Percentiles rank a stretch among this genome's conserved stretches.
phyloP scores from a whole-genome alignment of 2,797 vertebrate species.

The Anas flavirostris region DNA sequence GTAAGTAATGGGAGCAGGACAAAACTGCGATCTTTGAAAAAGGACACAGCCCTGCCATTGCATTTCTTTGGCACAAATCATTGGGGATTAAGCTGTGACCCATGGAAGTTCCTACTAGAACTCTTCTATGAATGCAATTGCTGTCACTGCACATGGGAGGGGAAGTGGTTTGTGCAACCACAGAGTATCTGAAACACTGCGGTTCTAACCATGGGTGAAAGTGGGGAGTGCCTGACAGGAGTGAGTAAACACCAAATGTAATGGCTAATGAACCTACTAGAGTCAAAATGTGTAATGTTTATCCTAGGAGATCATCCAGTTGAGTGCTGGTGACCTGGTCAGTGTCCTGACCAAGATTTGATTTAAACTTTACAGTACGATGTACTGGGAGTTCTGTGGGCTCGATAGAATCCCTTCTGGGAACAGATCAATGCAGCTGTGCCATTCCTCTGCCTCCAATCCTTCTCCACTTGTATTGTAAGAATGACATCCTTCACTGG shows the following conservation, averaged over 20 bases:
- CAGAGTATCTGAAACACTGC: background rate
- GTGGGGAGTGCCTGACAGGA: background rate
- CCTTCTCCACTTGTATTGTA: background rate
- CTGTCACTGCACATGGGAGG: constrained; percentile 56
- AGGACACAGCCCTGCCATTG: background rate
- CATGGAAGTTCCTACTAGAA: constrained; percentile 49
- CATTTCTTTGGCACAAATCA: constrained; percentile 41
- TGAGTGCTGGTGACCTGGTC: background rate
- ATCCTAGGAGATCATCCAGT: background rate
- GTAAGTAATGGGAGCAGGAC: constrained; percentile 11
- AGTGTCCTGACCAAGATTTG: background rate
- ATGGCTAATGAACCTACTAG: background rate
- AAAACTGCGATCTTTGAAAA: constrained; percentile 32
- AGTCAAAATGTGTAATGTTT: background rate
- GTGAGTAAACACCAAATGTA: background rate
- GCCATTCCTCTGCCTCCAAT: background rate
- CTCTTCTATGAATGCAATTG: constrained; percentile 55
- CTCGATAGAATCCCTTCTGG: background rate
- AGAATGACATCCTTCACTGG: background rate
- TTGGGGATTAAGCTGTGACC: constrained; percentile 39
- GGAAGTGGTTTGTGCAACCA: constrained; percentile 56
- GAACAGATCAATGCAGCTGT: background rate
- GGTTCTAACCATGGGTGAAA: background rate
- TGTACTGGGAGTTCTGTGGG: background rate
- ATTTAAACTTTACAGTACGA: background rate